A percentile compares a stretch with the other conserved stretches of the same genome.
phyloP scores from a whole-genome alignment of 2,888 invertebrate species.

The Drosophila subsilvestris region DNA sequence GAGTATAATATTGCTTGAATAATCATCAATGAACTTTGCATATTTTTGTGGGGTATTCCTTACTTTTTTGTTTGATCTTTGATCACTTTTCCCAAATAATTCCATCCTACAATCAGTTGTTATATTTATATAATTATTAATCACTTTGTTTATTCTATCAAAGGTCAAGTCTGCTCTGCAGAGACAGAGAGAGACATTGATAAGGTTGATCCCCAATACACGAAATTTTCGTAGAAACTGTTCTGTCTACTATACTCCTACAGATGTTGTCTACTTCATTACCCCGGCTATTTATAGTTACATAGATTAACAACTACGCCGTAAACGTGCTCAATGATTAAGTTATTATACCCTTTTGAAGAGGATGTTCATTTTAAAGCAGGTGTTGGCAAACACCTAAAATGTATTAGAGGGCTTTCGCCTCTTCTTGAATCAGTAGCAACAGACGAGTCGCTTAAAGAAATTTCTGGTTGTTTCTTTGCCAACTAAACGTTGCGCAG shows the following conservation, averaged over 20 bases:
- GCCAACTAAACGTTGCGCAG: not conserved
- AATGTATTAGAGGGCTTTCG: not conserved
- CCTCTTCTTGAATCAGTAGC: not conserved
- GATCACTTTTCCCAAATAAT: constrained; percentile 23
- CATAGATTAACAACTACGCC: constrained; percentile 35
- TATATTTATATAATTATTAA: constrained; percentile 39
- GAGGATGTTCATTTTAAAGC: not conserved
- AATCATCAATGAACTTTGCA: not conserved
- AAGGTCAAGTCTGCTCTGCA: constrained; percentile 42
- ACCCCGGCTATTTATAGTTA: constrained; percentile 35
- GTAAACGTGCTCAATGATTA: constrained; percentile 20
- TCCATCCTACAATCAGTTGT: constrained; percentile 26
- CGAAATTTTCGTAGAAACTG: constrained; percentile 24
- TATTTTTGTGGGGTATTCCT: not conserved
- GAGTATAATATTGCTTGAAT: not conserved
- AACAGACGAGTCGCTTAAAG: not conserved
- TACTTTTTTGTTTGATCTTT: not conserved
- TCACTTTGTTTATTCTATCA: constrained; percentile 41
- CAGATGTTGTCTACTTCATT: constrained; percentile 10
- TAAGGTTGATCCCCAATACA: constrained; percentile 12
- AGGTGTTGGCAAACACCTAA: not conserved
- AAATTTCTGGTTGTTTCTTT: not conserved
- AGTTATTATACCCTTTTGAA: not conserved
- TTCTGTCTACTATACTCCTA: constrained; percentile 11
- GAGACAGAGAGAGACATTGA: constrained; percentile 20